These are phyloP conservation scores for Vandiemenella viatica DNA, from an alignment of 2,888 invertebrate genomes.

Conservation along the genomic window DNA sequence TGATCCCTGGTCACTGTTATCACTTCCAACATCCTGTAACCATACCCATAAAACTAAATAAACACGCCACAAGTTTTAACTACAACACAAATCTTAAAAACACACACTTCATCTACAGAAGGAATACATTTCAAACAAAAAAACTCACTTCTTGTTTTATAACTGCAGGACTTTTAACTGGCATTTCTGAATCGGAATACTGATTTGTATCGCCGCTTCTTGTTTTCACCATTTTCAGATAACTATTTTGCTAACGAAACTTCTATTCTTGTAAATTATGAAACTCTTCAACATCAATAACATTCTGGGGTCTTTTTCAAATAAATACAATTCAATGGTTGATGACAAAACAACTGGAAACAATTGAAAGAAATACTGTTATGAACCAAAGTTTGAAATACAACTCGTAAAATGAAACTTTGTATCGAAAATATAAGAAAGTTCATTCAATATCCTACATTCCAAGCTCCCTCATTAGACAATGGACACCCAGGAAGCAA, in stretches of 20 bases:
- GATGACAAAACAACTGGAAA: no score
- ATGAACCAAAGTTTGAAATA: no score
- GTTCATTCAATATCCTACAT: no score
- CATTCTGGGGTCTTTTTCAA: constrained; percentile 12
- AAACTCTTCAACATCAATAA: constrained; percentile 6
- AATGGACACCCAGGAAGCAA: no score
- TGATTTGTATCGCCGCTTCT: constrained; percentile 12
- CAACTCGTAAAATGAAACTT: no score
- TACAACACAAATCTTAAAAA: no score
- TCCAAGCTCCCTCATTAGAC: no score
- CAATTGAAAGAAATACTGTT: no score
- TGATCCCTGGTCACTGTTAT: constrained; percentile 2
- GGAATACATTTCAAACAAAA: no score
- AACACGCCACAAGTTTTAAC: no score
- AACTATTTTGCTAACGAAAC: background rate
- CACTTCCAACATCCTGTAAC: constrained; percentile 10
- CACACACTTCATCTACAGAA: no score
- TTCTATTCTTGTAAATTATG: constrained; percentile 8
- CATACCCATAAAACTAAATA: constrained; percentile 1
- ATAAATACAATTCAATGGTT: constrained; percentile 10
- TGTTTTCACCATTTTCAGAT: constrained; percentile 16
- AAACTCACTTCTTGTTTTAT: background rate
- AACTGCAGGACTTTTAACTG: constrained; percentile 7
- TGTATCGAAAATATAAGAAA: no score
- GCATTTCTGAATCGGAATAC: constrained; percentile 13